A percentile compares a stretch with the other conserved stretches of the same genome.
Evolutionary conservation across 2,113 vertebrate species (phyloP).

Genomic region (Lampris megalopsis): DNA sequence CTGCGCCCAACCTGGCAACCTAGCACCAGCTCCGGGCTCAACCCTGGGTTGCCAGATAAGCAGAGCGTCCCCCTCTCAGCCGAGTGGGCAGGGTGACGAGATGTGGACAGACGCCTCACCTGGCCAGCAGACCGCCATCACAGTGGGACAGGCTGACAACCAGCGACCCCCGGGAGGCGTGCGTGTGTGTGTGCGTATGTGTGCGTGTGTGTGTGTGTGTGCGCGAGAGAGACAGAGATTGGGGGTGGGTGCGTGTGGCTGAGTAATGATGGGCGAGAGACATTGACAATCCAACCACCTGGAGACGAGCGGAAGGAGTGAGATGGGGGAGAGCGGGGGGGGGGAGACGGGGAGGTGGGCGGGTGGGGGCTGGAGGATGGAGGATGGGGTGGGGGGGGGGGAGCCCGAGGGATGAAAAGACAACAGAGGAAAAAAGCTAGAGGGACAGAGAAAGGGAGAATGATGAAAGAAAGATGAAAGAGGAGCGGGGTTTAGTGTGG

Average conservation of each 20-base stretch:
- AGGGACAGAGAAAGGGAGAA: too few species aligned
- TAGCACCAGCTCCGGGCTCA: background rate
- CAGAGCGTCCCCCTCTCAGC: background rate
- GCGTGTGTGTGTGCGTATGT: constrained; percentile 6
- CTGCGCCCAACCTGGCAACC: background rate
- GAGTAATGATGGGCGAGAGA: too few species aligned
- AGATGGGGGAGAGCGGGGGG: too few species aligned
- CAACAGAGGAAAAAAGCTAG: too few species aligned
- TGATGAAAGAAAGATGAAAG: too few species aligned
- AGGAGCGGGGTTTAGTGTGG: background rate
- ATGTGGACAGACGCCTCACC: constrained; percentile 15
- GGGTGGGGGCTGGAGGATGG: too few species aligned
- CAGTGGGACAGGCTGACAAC: constrained; percentile 8
- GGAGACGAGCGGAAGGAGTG: background rate
- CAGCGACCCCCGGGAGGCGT: background rate
- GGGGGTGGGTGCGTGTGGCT: too few species aligned
- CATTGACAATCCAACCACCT: too few species aligned
- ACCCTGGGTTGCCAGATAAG: constrained; percentile 9
- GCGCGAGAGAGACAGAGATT: too few species aligned
- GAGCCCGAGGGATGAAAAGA: background rate
- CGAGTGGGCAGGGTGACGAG: constrained; percentile 12
- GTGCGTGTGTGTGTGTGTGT: too few species aligned
- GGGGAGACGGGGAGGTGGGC: too few species aligned
- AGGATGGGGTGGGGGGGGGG: too few species aligned
- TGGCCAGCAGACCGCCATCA: constrained; percentile 18